phyloP scores from a whole-genome alignment of 2,888 invertebrate genomes.

The Drosophila kuntzei region DNA sequence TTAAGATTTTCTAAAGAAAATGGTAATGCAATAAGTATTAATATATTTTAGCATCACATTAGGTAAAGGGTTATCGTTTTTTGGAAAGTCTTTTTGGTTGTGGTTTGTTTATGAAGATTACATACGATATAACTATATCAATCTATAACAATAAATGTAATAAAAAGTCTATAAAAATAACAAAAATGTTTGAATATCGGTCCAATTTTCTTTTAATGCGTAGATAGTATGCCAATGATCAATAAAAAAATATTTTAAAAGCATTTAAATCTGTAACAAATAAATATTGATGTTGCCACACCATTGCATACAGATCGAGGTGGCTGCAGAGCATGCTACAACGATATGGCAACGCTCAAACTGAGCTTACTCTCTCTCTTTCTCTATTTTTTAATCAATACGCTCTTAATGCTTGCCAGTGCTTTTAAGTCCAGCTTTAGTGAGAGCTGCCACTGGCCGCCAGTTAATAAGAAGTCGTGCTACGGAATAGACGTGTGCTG shows the following conservation, averaged over 20 bases:
- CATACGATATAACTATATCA: too few species aligned
- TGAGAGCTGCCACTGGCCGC: background rate
- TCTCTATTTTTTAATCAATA: background rate
- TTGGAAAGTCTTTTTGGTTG: too few species aligned
- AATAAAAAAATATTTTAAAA: background rate
- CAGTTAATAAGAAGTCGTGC: constrained; percentile 36
- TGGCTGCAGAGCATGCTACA: background rate
- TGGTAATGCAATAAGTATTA: background rate
- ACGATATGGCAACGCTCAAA: constrained; percentile 5
- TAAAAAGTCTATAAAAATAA: too few species aligned
- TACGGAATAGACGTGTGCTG: constrained; percentile 40
- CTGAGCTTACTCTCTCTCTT: constrained; percentile 5
- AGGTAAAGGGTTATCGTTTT: too few species aligned
- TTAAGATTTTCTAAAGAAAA: constrained; percentile 3
- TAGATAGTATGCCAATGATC: too few species aligned
- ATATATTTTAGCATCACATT: background rate
- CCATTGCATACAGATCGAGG: background rate
- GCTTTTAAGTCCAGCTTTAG: constrained; percentile 29
- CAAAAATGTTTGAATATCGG: too few species aligned
- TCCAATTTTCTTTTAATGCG: too few species aligned
- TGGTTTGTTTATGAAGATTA: too few species aligned
- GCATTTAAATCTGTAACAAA: background rate
- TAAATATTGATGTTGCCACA: constrained; percentile 20
- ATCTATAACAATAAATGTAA: too few species aligned
- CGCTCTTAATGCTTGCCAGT: constrained; percentile 1